These are phyloP conservation scores for Heterocephalus glaber DNA, from an alignment of 2,113 vertebrate species.

Conservation along the genomic window DNA sequence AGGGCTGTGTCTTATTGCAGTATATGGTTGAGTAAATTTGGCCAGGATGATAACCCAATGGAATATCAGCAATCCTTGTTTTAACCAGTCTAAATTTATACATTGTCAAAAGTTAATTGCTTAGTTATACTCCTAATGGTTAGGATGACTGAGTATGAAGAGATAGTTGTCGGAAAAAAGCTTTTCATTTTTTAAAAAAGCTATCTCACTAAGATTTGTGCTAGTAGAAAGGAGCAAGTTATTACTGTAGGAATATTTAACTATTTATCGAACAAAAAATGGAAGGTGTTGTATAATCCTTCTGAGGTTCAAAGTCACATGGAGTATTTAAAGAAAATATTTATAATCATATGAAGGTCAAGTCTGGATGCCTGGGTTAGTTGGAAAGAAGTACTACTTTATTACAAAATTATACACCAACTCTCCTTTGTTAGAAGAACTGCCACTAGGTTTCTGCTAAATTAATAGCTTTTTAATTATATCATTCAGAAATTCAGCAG, in stretches of 20 bases:
- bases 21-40: slow-evolving; percentile 64
- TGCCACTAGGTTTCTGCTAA: background rate
- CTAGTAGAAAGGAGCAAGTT: slow-evolving; percentile 17
- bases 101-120: slow-evolving; percentile 76
- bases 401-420: background rate
- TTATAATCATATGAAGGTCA: background rate
- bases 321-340: background rate
- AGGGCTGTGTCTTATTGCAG: slow-evolving; percentile 68
- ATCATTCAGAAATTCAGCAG: background rate
- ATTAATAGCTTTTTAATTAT: background rate
- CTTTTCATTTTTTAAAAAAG: slow-evolving; percentile 58
- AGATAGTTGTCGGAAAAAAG: slow-evolving; percentile 19
- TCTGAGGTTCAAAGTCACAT: background rate
- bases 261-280: background rate
- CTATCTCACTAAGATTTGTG: slow-evolving; percentile 38
- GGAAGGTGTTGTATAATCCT: background rate
- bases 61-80: slow-evolving; percentile 76
- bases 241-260: slow-evolving; percentile 41
- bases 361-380: background rate
- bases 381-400: background rate
- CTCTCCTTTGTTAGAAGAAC: background rate
- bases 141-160: slow-evolving; percentile 61
- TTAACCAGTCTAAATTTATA: slow-evolving; percentile 78
- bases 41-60: slow-evolving; percentile 52
- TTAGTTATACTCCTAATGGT: slow-evolving; percentile 69